Conservation (phyloP, 2,888 invertebrate species). For the Metalampra italica region DNA sequence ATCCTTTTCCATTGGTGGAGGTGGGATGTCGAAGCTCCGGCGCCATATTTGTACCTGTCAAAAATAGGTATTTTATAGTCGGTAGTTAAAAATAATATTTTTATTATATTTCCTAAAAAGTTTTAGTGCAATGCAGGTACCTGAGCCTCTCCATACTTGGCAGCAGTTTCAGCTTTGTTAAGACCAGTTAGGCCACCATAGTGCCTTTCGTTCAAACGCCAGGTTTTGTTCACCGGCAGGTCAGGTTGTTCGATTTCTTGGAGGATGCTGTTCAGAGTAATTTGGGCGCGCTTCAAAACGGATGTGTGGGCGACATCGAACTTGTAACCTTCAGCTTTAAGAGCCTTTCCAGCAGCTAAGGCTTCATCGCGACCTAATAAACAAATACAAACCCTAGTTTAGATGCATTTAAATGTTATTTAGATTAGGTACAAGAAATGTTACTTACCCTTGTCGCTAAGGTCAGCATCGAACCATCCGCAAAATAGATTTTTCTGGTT, state of each 20-base stretch:
- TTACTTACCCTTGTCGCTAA: slow-evolving; percentile 81
- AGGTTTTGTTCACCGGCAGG: slow-evolving; percentile 84
- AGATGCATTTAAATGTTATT: neutral
- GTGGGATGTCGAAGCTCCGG: slow-evolving; percentile 88
- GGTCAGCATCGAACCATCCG: slow-evolving; percentile 85
- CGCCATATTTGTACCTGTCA: slow-evolving; percentile 89
- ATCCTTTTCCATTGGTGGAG: slow-evolving; percentile 87
- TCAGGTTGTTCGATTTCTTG: slow-evolving; percentile 82
- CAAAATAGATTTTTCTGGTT: slow-evolving; percentile 86
- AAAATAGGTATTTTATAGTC: neutral
- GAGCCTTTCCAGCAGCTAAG: slow-evolving; percentile 82
- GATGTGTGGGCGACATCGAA: slow-evolving; percentile 92
- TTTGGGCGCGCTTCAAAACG: slow-evolving; percentile 86
- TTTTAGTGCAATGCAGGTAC: too few relatives aligned
- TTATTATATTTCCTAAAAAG: too few relatives aligned
- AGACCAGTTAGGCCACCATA: slow-evolving; percentile 92
- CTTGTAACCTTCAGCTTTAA: slow-evolving; percentile 82
- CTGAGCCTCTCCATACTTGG: slow-evolving; percentile 90
- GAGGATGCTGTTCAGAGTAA: slow-evolving; percentile 84
- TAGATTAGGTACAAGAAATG: too few relatives aligned
- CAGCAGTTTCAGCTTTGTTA: slow-evolving; percentile 91
- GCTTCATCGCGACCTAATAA: slow-evolving; percentile 82
- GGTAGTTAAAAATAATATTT: too few relatives aligned
- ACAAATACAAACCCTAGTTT: neutral
- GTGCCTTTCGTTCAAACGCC: slow-evolving; percentile 93